Evolutionary conservation across 2,797 vertebrate genomes (phyloP).

Genomic region (Ctenosaura bakeri): DNA sequence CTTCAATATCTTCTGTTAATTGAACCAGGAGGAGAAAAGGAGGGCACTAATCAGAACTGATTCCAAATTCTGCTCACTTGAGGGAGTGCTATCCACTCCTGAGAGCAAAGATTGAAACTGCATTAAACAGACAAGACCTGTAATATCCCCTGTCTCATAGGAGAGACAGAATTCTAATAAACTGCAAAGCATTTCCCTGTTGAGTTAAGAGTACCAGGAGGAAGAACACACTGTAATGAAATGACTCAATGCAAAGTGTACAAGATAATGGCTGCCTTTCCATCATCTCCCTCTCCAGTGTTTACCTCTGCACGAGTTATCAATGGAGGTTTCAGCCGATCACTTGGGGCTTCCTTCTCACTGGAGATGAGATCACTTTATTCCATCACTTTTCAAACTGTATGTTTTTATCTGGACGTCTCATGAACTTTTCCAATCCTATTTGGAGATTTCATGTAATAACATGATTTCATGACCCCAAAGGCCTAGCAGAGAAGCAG

Average conservation of each 20-base stretch:
- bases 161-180: slow-evolving; percentile 62
- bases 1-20: slow-evolving; percentile 79
- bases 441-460: background rate
- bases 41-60: slow-evolving; percentile 77
- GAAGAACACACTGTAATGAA: slow-evolving; percentile 64
- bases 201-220: slow-evolving; percentile 60
- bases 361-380: background rate
- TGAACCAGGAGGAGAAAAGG: slow-evolving; percentile 74
- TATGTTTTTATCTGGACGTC: background rate
- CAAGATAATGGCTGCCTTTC: slow-evolving; percentile 48
- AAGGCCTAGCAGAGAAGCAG: background rate
- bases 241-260: slow-evolving; percentile 35
- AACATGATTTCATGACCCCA: background rate
- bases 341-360: background rate
- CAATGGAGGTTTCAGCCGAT: background rate
- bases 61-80: slow-evolving; percentile 76
- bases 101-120: slow-evolving; percentile 58
- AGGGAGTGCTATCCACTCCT: slow-evolving; percentile 61
- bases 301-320: slow-evolving; percentile 31
- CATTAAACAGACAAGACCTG: slow-evolving; percentile 69
- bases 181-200: slow-evolving; percentile 57
- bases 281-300: background rate
- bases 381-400: background rate
- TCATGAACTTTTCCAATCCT: background rate
- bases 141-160: slow-evolving; percentile 58